These are phyloP conservation scores for Vicugna pacos DNA, from an alignment of 2,113 vertebrate genomes.

Conservation along the genomic window DNA sequence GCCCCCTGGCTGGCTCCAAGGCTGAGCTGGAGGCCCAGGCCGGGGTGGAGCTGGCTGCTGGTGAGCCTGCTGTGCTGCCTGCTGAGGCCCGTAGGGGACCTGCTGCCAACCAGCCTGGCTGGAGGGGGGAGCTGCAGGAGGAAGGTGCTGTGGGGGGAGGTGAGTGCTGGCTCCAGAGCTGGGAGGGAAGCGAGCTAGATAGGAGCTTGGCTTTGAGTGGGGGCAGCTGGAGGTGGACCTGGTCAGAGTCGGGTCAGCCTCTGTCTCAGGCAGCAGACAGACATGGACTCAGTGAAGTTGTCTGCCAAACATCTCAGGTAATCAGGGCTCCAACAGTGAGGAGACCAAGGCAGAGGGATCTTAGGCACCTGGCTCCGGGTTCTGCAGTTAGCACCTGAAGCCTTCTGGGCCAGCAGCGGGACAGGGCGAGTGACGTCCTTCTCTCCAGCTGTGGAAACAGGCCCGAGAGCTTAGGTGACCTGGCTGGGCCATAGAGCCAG, in stretches of 20 bases:
- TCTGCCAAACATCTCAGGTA: not conserved
- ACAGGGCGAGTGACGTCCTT: not conserved
- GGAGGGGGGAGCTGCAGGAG: slow-evolving; percentile 86
- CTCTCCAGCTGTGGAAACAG: not conserved
- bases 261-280: not conserved
- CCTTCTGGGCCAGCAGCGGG: not conserved
- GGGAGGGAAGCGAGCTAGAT: accelerated
- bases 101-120: slow-evolving; percentile 81
- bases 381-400: not conserved
- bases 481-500: not conserved
- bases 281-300: accelerated
- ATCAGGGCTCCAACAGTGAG: not conserved
- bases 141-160: slow-evolving; percentile 95
- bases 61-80: slow-evolving; percentile 53
- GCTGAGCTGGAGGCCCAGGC: slow-evolving; percentile 92
- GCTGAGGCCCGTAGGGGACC: slow-evolving; percentile 81
- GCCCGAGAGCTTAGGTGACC: not conserved
- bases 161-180: slow-evolving; percentile 75
- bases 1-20: slow-evolving; percentile 92
- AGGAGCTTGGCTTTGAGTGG: not conserved
- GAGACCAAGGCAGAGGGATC: not conserved
- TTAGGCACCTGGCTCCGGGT: not conserved
- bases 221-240: not conserved
- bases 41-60: slow-evolving; percentile 75
- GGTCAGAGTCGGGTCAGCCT: not conserved